A percentile compares a stretch with the other conserved stretches of the same genome.
Conservation (phyloP, 2,113 vertebrate genomes). For the Galbula dea region DNA sequence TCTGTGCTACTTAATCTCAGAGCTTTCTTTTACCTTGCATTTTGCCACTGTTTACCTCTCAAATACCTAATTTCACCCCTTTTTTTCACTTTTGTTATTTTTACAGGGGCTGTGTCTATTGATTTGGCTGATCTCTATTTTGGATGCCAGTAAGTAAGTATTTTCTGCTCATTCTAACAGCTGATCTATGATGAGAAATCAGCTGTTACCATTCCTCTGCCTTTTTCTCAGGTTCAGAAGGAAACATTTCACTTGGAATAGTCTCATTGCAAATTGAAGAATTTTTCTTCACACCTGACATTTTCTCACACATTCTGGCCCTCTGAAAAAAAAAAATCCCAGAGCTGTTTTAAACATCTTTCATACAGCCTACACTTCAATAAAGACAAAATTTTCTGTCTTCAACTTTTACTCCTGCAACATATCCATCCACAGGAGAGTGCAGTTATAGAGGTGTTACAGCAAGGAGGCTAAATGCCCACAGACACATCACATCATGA, state of each 20-base stretch:
- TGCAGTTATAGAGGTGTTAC: not conserved
- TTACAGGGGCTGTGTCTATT: not conserved
- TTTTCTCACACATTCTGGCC: not conserved
- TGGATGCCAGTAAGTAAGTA: not conserved
- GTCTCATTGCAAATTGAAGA: not conserved
- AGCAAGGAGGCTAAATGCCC: not conserved
- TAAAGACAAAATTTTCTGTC: not conserved
- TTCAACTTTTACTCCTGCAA: not conserved
- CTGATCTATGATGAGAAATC: constrained; percentile 5
- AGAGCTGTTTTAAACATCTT: not conserved
- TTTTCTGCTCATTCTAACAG: constrained; percentile 16
- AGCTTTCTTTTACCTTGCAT: not conserved
- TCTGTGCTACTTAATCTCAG: not conserved
- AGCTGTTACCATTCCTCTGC: not conserved
- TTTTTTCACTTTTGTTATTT: not conserved
- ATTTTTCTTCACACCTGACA: not conserved
- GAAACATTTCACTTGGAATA: not conserved
- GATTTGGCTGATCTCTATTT: not conserved
- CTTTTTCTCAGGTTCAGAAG: not conserved
- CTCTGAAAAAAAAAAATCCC: not conserved
- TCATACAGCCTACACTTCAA: not conserved
- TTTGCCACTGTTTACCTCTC: not conserved
- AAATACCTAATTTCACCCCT: not conserved
- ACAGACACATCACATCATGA: not conserved
- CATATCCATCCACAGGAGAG: not conserved